phyloP scores from a whole-genome alignment of 2,797 vertebrate genomes.

The Numenius phaeopus region DNA sequence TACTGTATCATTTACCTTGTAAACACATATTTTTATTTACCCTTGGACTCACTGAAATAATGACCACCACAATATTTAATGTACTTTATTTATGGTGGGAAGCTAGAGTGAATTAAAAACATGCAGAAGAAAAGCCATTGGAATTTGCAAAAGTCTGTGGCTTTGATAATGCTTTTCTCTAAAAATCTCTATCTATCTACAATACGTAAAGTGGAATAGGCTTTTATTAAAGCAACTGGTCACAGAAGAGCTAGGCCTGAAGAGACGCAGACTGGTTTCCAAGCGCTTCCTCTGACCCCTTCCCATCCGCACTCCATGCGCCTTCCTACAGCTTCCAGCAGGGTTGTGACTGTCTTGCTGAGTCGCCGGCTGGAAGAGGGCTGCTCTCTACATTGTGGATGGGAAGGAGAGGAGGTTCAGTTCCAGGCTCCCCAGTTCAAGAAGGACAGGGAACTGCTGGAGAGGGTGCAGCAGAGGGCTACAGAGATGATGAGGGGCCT shows the following conservation, averaged over 20 bases:
- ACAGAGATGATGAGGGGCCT: no score
- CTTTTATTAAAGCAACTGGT: not conserved
- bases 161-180: not conserved
- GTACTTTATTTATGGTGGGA: not conserved
- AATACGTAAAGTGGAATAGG: not conserved
- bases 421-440: no score
- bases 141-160: not conserved
- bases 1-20: not conserved
- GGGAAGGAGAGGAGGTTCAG: not conserved
- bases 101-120: not conserved
- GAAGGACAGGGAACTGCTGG: no score
- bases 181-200: not conserved
- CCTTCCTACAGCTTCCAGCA: not conserved
- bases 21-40: not conserved
- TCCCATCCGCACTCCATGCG: not conserved
- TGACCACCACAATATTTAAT: not conserved
- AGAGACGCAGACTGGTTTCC: not conserved
- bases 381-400: rapidly evolving
- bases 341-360: not conserved
- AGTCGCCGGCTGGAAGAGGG: not conserved
- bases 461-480: no score
- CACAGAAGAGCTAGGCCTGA: not conserved
- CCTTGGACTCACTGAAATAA: not conserved
- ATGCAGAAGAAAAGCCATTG: not conserved
- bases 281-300: not conserved